Conservation (phyloP, 1,140 invertebrate genomes). For the Lordiphosa mommai region DNA sequence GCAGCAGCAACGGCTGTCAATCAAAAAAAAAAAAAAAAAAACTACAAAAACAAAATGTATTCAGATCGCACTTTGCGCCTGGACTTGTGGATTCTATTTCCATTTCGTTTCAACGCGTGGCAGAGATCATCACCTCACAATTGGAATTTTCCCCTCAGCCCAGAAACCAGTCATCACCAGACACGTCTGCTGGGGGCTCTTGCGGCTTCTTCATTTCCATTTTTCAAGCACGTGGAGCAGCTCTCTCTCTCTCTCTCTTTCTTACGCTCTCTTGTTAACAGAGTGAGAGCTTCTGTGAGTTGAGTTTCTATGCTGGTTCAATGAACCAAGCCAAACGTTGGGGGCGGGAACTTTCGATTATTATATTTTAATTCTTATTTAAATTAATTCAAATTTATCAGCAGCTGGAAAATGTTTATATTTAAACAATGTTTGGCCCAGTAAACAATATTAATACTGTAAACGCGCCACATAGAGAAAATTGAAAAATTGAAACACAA, state of each 20-base stretch:
- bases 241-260: background rate
- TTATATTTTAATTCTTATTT: no score
- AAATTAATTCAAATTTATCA: slow-evolving; percentile 1
- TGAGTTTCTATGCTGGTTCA: background rate
- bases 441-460: no score
- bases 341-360: background rate
- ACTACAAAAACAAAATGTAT: background rate
- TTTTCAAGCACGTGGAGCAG: background rate
- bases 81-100: slow-evolving; percentile 43
- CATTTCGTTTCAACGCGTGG: slow-evolving; percentile 54
- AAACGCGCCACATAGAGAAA: no score
- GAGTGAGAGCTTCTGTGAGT: background rate
- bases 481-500: no score
- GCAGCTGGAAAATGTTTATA: no score
- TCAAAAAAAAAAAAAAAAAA: slow-evolving; percentile 39
- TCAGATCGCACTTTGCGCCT: slow-evolving; percentile 57
- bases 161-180: background rate
- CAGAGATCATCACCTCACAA: slow-evolving; percentile 26
- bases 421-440: no score
- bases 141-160: slow-evolving; percentile 16
- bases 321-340: background rate
- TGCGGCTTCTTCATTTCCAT: no score
- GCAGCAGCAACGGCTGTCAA: slow-evolving; percentile 33
- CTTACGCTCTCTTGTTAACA: background rate
- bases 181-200: background rate